These are phyloP conservation scores for Drosophila aldrichi DNA, from an alignment of 2,888 invertebrate species.

Conservation along the genomic window DNA sequence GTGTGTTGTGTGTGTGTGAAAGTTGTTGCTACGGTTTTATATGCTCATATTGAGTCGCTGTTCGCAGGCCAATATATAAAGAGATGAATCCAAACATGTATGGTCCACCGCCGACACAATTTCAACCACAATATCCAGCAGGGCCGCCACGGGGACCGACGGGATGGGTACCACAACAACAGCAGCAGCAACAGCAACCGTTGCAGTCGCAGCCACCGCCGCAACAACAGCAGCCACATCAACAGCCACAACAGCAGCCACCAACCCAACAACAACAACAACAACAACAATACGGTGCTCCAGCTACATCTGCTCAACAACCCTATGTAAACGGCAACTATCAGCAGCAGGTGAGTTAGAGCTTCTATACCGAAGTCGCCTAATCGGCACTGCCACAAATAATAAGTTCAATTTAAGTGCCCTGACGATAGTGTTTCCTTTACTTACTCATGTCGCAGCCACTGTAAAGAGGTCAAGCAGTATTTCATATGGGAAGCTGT, in stretches of 20 bases:
- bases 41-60: constrained; percentile 33
- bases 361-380: not conserved
- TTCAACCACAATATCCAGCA: constrained; percentile 66
- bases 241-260: constrained; percentile 49
- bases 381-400: constrained; percentile 1
- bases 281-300: constrained; percentile 65
- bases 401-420: not conserved
- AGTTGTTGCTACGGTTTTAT: constrained; percentile 60
- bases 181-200: constrained; percentile 32
- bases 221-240: constrained; percentile 63
- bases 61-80: constrained; percentile 16
- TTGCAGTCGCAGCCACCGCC: constrained; percentile 37
- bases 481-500: constrained; percentile 32
- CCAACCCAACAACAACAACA: constrained; percentile 54
- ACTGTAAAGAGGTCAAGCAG: constrained; percentile 44
- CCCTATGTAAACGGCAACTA: constrained; percentile 83
- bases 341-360: constrained; percentile 83
- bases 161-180: constrained; percentile 63
- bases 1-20: constrained; percentile 59
- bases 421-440: constrained; percentile 4
- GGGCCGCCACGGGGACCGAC: constrained; percentile 53
- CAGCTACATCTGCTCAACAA: constrained; percentile 68
- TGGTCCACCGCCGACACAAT: constrained; percentile 83
- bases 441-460: not conserved
- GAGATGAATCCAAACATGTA: constrained; percentile 82